A percentile compares a stretch with the other conserved stretches of the same genome.
Evolutionary conservation across 92 coral and sea anemone genomes (phyloP).

Genomic region (Parazoanthus atlanticus): DNA sequence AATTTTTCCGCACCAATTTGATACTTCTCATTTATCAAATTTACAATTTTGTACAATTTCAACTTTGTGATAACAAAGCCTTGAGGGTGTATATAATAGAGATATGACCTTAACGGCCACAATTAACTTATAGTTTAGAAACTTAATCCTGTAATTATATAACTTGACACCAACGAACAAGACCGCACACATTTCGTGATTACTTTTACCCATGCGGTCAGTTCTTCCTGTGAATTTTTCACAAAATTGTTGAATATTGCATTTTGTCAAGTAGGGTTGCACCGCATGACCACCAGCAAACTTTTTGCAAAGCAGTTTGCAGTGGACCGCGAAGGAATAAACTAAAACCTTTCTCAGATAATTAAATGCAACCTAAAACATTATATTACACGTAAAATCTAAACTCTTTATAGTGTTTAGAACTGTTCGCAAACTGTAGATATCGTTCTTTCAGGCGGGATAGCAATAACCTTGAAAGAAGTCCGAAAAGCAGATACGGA

Average conservation of each 20-base stretch:
- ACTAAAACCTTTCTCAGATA: not conserved
- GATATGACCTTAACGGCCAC: constrained; percentile 20
- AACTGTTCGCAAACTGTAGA: not conserved
- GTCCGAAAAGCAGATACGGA: constrained; percentile 38
- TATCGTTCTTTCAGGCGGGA: constrained; percentile 6
- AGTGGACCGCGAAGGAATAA: constrained; percentile 40
- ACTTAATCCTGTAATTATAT: constrained; percentile 22
- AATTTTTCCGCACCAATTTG: not conserved
- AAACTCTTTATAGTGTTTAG: not conserved
- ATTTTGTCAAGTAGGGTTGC: constrained; percentile 18
- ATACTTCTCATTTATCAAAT: constrained; percentile 15
- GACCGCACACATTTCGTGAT: constrained; percentile 43
- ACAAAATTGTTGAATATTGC: constrained; percentile 6
- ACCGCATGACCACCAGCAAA: constrained; percentile 36
- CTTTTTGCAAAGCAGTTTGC: constrained; percentile 34
- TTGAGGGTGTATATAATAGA: constrained; percentile 3
- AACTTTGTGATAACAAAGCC: not conserved
- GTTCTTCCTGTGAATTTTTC: not conserved
- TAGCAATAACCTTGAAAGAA: constrained; percentile 5
- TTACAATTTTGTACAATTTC: constrained; percentile 18
- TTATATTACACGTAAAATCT: not conserved
- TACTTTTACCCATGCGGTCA: constrained; percentile 8
- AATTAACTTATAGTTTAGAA: constrained; percentile 23
- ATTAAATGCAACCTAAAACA: not conserved
- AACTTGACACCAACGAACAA: constrained; percentile 19